Percentiles rank a stretch among this genome's conserved stretches.
Evolutionary conservation across 2,113 vertebrate genomes (phyloP).

Genomic region (Sinocyclocheilus anophthalmus): DNA sequence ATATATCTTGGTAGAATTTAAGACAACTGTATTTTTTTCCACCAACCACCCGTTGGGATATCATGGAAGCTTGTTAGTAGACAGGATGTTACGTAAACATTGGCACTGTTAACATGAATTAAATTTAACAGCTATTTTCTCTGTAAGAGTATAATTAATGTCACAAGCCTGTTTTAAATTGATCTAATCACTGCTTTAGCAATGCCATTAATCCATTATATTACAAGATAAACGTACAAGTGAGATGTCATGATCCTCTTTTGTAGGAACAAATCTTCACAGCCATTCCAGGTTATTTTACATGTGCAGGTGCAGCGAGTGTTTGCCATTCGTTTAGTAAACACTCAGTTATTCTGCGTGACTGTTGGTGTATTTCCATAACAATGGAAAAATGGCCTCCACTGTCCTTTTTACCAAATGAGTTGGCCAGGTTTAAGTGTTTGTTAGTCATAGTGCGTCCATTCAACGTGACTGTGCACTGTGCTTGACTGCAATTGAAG

Average conservation of each 20-base stretch:
- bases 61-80: not conserved
- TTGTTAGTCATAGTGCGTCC: slow-evolving; percentile 13
- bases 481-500: not conserved
- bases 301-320: not conserved
- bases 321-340: slow-evolving; percentile 8
- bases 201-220: not conserved
- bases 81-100: not conserved
- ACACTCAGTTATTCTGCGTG: not conserved
- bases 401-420: slow-evolving; percentile 10
- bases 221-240: not conserved
- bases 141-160: not conserved
- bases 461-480: not conserved
- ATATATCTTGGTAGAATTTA: not conserved
- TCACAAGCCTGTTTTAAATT: not conserved
- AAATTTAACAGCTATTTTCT: not conserved
- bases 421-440: slow-evolving; percentile 18
- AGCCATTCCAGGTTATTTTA: not conserved
- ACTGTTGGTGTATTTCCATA: slow-evolving; percentile 28
- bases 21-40: not conserved
- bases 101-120: not conserved
- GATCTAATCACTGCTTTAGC: not conserved
- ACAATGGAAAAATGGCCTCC: not conserved
- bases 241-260: not conserved
- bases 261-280: not conserved
- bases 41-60: not conserved